phyloP scores from a whole-genome alignment of 37 sponge, comb jelly and placozoan species.

The Chondrosia reniformis region DNA sequence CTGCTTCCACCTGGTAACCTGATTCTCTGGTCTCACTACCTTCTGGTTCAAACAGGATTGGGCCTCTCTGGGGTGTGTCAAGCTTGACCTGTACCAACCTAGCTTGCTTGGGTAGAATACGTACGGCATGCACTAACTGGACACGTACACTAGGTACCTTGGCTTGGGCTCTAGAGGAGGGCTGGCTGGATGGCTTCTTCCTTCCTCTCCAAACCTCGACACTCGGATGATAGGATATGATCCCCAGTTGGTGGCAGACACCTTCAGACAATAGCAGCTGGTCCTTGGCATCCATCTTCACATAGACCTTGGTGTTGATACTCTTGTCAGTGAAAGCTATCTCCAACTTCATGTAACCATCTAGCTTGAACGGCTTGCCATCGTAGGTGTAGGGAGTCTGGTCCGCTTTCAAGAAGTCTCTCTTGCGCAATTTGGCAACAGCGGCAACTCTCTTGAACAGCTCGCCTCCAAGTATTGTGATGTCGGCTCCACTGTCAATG shows the following conservation, averaged over 20 bases:
- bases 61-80: background rate
- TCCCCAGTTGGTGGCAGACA: constrained; percentile 44
- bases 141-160: constrained; percentile 1
- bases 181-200: background rate
- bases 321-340: constrained; percentile 21
- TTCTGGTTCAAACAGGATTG: too few species aligned
- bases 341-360: constrained; percentile 39
- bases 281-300: constrained; percentile 54
- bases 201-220: constrained; percentile 25
- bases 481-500: constrained; percentile 22
- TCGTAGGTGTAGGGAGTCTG: constrained; percentile 28
- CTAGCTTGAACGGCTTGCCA: constrained; percentile 25
- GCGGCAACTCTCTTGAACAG: constrained; percentile 22
- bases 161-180: background rate
- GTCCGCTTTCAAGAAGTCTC: constrained; percentile 24
- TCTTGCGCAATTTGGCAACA: constrained; percentile 1
- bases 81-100: background rate
- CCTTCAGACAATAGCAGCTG: constrained; percentile 50
- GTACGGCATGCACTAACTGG: constrained; percentile 2
- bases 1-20: background rate
- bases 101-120: constrained; percentile 1
- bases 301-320: constrained; percentile 14
- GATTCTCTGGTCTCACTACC: background rate
- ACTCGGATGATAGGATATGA: constrained; percentile 32
- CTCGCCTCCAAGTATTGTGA: constrained; percentile 22